These are phyloP conservation scores for Orthonevra nobilis DNA, from an alignment of 2,888 invertebrate species.

Conservation along the genomic window DNA sequence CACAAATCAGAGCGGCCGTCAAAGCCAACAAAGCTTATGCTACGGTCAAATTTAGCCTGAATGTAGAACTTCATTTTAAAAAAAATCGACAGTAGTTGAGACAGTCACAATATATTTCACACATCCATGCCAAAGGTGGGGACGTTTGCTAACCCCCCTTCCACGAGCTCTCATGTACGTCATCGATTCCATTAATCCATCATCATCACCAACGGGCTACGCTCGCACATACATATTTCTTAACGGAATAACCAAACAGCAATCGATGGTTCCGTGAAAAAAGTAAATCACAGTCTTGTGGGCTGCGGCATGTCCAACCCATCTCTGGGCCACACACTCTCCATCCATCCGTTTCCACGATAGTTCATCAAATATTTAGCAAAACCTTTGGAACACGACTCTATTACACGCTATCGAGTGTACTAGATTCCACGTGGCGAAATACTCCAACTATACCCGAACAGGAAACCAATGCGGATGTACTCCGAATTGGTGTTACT, in stretches of 20 bases:
- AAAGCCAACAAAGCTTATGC: too few species aligned
- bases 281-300: conserved; percentile 7
- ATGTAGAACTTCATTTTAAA: too few species aligned
- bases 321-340: conserved; percentile 6
- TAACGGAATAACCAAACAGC: not conserved
- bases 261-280: conserved; percentile 3
- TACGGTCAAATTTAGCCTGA: too few species aligned
- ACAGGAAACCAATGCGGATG: conserved; percentile 56
- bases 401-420: not conserved
- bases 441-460: conserved; percentile 5
- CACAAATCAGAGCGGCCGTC: too few species aligned
- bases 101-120: too few species aligned
- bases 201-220: not conserved
- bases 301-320: too few species aligned
- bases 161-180: too few species aligned
- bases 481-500: conserved; percentile 32
- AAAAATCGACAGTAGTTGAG: too few species aligned
- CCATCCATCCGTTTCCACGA: conserved; percentile 9
- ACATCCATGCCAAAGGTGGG: too few species aligned
- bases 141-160: too few species aligned
- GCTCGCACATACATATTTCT: too few species aligned
- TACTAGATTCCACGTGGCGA: not conserved
- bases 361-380: conserved; percentile 54
- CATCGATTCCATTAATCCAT: too few species aligned
- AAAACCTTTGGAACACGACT: conserved; percentile 21